Evolutionary conservation across 2,888 invertebrate genomes (phyloP), one percentile per base, ranked within the genome.

Genomic region (Apamea monoglypha): DNA sequence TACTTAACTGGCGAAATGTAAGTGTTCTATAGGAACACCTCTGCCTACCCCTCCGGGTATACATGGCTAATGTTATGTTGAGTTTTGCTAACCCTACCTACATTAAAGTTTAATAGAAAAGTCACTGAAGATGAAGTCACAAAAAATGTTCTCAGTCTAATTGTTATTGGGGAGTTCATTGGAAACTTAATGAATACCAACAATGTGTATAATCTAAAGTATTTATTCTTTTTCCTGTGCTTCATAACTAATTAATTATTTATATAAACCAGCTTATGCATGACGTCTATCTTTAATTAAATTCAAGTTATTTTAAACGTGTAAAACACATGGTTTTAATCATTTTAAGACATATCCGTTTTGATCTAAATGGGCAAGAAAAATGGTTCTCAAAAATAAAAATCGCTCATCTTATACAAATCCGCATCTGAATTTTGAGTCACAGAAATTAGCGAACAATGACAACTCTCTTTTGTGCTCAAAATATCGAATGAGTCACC

Each of bases 401-500:
- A 63, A 25, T 18, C 4, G 4, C 12, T 3, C 0, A 21, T n/a
- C 4, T 47, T 25, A 21, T 18, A 56, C 29, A n/a, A 67, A 50
- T 25, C 18, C 18, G n/a, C 32, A 32, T 25, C n/a, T 18, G 44
- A 53, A 75, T 75, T 8, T 47, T 70, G 56, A 64, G 53, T 73
- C 72, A 78, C 7, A 56, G 6, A 67, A 25, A 40, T 12, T 3
- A 1, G 21, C 29, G 40, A 29, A 25, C 25, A 59, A 36, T 6
- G 21, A 40, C 68, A 69, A 32, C 59, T 78, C 12, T 44, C 63
- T 53, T 47, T 68, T 25, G 18, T 32, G 12, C 0, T 16, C 25
- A 69, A 47, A 61, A 67, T 5, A 69, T 47, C 32, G 71, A 21
- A 70, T 82, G 85, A 89, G 72, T 82, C 82, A 84, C 56, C 6